These are phyloP conservation scores for Pristionchus exspectatus DNA, from an alignment of 2,888 invertebrate species.

Conservation along the genomic window DNA sequence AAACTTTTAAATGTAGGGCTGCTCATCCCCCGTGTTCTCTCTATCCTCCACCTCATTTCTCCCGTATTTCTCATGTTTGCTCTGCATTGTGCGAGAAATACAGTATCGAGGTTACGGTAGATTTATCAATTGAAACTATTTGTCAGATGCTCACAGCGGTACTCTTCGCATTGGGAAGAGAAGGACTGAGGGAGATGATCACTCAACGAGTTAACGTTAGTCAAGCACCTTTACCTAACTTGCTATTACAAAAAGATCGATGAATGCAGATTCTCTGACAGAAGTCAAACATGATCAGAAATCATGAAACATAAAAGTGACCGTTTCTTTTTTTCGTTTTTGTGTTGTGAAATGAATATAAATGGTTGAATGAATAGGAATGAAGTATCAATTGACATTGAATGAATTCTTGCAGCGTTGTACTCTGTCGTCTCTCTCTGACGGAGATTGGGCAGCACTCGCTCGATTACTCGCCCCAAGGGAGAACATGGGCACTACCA, in stretches of 20 bases:
- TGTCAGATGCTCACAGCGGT: slow-evolving; percentile 20
- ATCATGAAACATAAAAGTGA: no score
- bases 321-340: no score
- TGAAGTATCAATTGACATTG: no score
- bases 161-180: slow-evolving; percentile 35
- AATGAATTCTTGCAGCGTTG: neutral
- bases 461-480: slow-evolving; percentile 44
- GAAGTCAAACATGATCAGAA: no score
- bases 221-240: neutral
- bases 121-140: neutral
- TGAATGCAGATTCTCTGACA: no score
- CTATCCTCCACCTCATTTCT: neutral
- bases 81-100: neutral
- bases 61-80: neutral
- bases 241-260: no score
- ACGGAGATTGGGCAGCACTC: slow-evolving; percentile 36
- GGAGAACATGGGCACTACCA: neutral
- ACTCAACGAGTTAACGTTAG: neutral
- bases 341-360: no score
- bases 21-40: neutral
- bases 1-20: neutral
- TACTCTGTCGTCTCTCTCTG: neutral
- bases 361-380: no score
- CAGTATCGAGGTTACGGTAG: neutral
- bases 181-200: slow-evolving; percentile 47